Base-by-base conservation (phyloP, 2,113 vertebrate species). In the Gambusia affinis region DNA sequence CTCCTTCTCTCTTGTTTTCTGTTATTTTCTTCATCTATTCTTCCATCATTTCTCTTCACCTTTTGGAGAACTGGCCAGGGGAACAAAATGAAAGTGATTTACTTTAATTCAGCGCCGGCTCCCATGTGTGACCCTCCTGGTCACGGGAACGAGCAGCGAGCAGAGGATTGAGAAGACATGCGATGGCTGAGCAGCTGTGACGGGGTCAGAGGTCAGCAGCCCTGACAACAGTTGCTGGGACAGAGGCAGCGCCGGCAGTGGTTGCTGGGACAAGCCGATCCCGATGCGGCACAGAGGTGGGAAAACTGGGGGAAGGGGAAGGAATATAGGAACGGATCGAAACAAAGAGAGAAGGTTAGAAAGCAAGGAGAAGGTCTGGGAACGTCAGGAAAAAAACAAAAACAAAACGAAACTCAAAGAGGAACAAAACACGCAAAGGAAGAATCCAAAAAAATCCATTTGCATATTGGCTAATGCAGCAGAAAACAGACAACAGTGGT, bases 131-230 rank as follows among this genome's bases (percentile, higher is more conserved):
- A 88, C 89, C 86, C 67, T 73, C 66, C 39, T 64, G 81, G 88
- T 86, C 87, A 83, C 72, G 73, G 79, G 87, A 88, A 82, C 22
- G 67, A 85, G 73, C 82, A 60, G 60, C 35, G 83, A 84, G 73
- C 80, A 85, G 77, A 76, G 90, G 77, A 90, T 84, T 91, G 91
- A 86, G 85, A 31, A 84, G 86, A 85, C 79, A 66, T 35, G 82
- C 24, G 68, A 64, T 75, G 61, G 72, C 75, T 85, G 81, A 90
- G 91, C 93, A 94, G 91, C 93, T 94, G 93, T 90, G 87, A 51
- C 29, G 74, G 76, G 89, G 91, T 92, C 89, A 91, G 73, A 68
- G 92, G 90, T 93, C 85, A 67, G 77, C 63, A 67, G 79, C 81
- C 80, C 83, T 85, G 72, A 79, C 81, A 67, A 89, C 82, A 83